These are phyloP conservation scores for Coecobrya sp. DNA, from an alignment of 2,888 invertebrate species.

Conservation along the genomic window DNA sequence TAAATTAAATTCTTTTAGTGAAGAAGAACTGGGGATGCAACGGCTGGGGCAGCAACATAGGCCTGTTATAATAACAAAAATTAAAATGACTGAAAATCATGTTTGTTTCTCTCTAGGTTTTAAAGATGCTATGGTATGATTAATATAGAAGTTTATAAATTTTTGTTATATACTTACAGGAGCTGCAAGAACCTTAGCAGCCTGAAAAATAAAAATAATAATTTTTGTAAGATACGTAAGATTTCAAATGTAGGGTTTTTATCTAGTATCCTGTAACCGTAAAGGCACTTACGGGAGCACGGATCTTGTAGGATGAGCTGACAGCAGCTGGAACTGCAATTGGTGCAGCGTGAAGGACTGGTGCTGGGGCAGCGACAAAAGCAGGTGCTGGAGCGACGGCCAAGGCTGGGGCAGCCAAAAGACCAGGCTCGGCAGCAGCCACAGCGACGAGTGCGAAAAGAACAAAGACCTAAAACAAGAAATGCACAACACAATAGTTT, in stretches of 20 bases:
- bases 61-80: constrained; percentile 16
- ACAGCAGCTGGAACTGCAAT: constrained; percentile 11
- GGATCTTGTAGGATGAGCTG: background rate
- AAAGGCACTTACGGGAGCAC: background rate
- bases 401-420: constrained; percentile 42
- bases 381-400: constrained; percentile 37
- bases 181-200: constrained; percentile 18
- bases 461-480: constrained; percentile 23
- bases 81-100: too few species aligned
- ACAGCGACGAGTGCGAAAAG: constrained; percentile 60
- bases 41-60: background rate
- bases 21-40: constrained; percentile 24
- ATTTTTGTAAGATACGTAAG: too few species aligned
- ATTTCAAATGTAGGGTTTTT: too few species aligned
- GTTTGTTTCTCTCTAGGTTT: too few species aligned
- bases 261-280: too few species aligned
- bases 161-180: background rate
- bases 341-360: background rate
- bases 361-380: constrained; percentile 11
- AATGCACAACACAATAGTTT: background rate
- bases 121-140: too few species aligned
- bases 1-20: background rate
- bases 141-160: too few species aligned
- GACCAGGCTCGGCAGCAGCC: constrained; percentile 33
- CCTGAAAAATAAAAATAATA: background rate